Evolutionary conservation across 2,888 invertebrate species (phyloP), one percentile per base, ranked within the genome.

Genomic region (Cheilosia pagana): DNA sequence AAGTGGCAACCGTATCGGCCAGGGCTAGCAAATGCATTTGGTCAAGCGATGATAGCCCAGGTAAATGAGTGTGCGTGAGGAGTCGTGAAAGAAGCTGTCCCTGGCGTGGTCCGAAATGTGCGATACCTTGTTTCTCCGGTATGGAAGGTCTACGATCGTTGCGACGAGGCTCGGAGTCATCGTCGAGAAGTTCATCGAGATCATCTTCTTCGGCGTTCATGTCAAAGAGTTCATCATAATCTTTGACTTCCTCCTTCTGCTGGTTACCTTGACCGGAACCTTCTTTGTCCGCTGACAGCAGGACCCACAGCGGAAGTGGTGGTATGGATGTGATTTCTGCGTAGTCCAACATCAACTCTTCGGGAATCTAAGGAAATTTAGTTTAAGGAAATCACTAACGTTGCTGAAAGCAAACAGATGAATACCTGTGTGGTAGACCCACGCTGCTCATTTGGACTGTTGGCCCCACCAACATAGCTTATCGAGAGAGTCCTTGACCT

Each of bases 1-100:
- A 98, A 0, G 97, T 98, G 0, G 98, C 96, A 0, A 99, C 98
- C 0, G 99, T 99, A 89, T 99, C 99, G 12, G 99, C 99, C 81
- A 99, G 92, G 1, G 99, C 99, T n/a, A 99, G 92, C 81, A 99
- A 93, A 92, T 99, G 99, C 99, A 99, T 99, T 92, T 99, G 99
- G 92, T 99, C 99, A 68, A 99, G 94, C 87, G 98, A 98, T 3
- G 98, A 98, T 45, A 99, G 92, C 0, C 99, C 99, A 0, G 99
- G 99, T 39, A 98, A 92, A 92, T 98, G 98, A 0, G 97, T 97
- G 91, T 99, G 99, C 0, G 99, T 99, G 45, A 99, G 93, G 8
- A 99, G 94, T 2, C 97, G 95, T 0, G 98, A 98, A 10, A 99
- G 92, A 12, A 97, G 93, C 78, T 98, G 94, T 41, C 96, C 96